Evolutionary conservation across 2,113 vertebrate species (phyloP).

Genomic region (Pomatorhinus ruficollis): DNA sequence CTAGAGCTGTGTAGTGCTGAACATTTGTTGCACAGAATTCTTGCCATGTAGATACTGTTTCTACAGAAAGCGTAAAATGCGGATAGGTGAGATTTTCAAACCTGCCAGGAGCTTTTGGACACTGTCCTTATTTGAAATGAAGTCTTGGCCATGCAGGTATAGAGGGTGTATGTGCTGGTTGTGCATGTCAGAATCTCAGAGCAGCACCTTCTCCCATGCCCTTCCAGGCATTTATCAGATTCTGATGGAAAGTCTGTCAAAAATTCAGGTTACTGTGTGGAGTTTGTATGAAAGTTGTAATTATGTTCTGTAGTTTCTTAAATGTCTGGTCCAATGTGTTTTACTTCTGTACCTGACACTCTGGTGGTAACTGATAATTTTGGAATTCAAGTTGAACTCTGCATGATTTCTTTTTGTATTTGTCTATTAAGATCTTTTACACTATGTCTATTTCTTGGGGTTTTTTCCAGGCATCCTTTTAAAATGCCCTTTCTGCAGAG

Average conservation of each 20-base stretch:
- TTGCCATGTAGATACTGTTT: neutral
- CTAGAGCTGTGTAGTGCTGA: neutral
- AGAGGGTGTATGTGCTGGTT: neutral
- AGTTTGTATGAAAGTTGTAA: neutral
- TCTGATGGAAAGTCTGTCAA: neutral
- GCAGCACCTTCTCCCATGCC: neutral
- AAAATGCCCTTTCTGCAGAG: conserved; percentile 71
- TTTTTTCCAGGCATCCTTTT: conserved; percentile 80
- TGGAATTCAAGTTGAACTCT: neutral
- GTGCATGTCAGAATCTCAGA: neutral
- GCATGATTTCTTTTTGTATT: neutral
- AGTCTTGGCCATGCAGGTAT: neutral
- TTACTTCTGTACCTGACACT: neutral
- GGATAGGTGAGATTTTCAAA: neutral
- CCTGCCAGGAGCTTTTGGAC: neutral
- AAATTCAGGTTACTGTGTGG: neutral
- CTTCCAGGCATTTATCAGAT: neutral
- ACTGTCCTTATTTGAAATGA: neutral
- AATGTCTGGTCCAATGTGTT: neutral
- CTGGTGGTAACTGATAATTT: neutral
- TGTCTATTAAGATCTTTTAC: neutral
- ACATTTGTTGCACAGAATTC: neutral
- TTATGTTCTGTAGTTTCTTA: neutral
- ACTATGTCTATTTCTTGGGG: neutral
- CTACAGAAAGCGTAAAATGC: neutral